Evolutionary conservation across 2,888 invertebrate genomes (phyloP).

Genomic region (Chaitophorus viminalis): DNA sequence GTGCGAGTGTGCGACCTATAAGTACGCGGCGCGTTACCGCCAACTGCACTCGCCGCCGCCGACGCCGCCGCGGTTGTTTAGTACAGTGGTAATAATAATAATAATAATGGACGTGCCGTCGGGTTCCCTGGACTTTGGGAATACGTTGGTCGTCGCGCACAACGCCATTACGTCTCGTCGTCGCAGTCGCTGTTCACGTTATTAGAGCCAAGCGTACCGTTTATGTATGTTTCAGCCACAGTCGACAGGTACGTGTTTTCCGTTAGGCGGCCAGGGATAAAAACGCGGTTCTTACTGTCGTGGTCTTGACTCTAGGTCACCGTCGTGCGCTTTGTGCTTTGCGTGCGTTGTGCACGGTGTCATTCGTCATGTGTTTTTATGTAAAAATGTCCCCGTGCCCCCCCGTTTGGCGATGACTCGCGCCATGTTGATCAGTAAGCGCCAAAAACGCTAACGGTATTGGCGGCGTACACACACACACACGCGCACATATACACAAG

Average conservation of each 20-base stretch:
- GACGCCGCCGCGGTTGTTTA: background rate
- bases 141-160: conserved; percentile 34
- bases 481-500: background rate
- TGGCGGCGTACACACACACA: background rate
- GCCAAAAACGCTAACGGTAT: conserved; percentile 64
- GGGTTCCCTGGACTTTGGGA: conserved; percentile 19
- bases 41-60: conserved; percentile 1
- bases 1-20: conserved; percentile 8
- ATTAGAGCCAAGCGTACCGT: conserved; percentile 53
- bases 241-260: conserved; percentile 56
- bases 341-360: background rate
- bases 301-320: too few relatives aligned
- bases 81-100: conserved; percentile 4
- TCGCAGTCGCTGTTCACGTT: conserved; percentile 6
- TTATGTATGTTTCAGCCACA: conserved; percentile 61
- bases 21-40: conserved; percentile 50
- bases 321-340: background rate
- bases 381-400: conserved; percentile 64
- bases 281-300: too few relatives aligned
- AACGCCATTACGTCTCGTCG: conserved; percentile 4
- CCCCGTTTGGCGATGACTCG: conserved; percentile 68
- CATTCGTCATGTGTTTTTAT: conserved; percentile 13
- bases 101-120: conserved; percentile 44
- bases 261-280: background rate
- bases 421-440: conserved; percentile 69